Base-by-base conservation (phyloP, 2,113 vertebrate species). In the Nettapus auritus region DNA sequence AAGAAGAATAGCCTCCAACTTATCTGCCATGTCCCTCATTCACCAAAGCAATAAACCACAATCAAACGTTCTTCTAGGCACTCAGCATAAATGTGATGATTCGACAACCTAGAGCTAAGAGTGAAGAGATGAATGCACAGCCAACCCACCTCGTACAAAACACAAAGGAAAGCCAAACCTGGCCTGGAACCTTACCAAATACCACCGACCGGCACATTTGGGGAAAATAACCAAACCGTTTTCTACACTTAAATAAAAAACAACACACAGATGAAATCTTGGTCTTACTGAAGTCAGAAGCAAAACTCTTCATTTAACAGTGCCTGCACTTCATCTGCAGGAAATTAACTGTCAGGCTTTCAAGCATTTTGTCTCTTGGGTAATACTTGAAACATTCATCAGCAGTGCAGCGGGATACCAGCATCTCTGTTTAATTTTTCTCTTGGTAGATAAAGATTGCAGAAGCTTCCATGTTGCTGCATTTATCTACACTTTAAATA, bases 291-390 rank as follows among this genome's bases (percentile, higher is more conserved):
- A 92, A 93, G 66, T 84, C 26, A 78, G 81, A 93, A 80, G 85
- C 82, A 95, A 86, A 90, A 64, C 38, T 86, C 48, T 63, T 52
- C n/a, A 74, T 88, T 95, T 88, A 94, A 88, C 48, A 78, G 73
- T 22, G 73, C 60, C 66, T 64, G 52, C 59, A 92, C 90, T 92
- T 95, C 80, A 93, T 71, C 66, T 71, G 44, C 88, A 93, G 93
- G 86, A 95, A 93, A 95, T 91, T 68, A 91, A 82, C 92, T 82
- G 88, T 85, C 82, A 97, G 69, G 77, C 44, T 88, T 91, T 89
- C 64, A 91, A 89, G 34, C 42, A 55, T 89, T 91, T 86, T 92
- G 74, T 52, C 88, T 96, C 88, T 91, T 94, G 93, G 64, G 64
- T 81, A 94, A 88, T 63, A 78, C 66, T 22, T 90, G 88, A 91